Percentiles rank a stretch among this genome's conserved stretches.
phyloP scores from a whole-genome alignment of 2,113 vertebrate species.

The Menura novaehollandiae region DNA sequence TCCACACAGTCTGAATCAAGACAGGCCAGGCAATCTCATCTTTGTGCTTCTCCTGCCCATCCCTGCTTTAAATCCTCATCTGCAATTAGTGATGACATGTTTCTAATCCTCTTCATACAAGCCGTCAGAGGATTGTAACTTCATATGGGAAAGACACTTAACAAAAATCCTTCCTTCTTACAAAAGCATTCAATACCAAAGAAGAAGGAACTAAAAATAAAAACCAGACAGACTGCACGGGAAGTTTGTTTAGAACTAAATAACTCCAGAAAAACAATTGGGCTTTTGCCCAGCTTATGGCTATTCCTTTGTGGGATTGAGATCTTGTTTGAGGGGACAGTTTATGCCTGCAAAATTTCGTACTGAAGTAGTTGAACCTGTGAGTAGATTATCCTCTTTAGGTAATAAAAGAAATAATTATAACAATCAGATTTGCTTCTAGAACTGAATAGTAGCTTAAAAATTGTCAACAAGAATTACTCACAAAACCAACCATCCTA shows the following conservation, averaged over 20 bases:
- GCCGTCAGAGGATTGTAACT: not conserved
- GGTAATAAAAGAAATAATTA: not conserved
- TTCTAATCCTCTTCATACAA: conserved; percentile 19
- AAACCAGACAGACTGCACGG: not conserved
- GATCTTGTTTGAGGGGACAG: not conserved
- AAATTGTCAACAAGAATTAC: not conserved
- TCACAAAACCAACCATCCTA: not conserved
- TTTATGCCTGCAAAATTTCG: not conserved
- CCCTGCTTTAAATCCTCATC: not conserved
- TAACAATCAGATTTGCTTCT: not conserved
- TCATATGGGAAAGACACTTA: not conserved
- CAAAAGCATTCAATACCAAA: not conserved
- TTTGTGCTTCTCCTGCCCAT: not conserved
- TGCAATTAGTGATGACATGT: not conserved
- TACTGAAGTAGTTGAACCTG: not conserved
- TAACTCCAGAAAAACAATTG: not conserved
- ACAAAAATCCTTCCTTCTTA: not conserved
- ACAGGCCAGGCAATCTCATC: not conserved
- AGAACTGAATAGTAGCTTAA: not conserved
- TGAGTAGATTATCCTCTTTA: not conserved
- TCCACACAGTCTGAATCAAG: not conserved
- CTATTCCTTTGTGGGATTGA: not conserved
- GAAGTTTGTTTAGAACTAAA: not conserved
- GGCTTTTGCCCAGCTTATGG: not conserved
- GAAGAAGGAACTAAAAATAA: not conserved